Evolutionary conservation across 2,113 vertebrate species (phyloP), one percentile per base, ranked within the genome.

Genomic region (Rhinolophus sinicus): DNA sequence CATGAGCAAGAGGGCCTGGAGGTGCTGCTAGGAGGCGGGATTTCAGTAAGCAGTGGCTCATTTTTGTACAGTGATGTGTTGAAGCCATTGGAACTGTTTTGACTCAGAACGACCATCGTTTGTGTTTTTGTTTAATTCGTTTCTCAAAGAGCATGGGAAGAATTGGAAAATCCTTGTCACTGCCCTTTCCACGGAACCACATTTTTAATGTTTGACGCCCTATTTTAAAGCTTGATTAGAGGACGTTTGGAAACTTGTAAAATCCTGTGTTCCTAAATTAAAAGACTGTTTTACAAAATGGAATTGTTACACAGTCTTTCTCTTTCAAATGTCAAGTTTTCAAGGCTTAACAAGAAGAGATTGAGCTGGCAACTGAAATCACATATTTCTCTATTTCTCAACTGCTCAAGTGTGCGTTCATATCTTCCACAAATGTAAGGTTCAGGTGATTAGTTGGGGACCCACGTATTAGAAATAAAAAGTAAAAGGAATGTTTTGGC

Each of bases 11-110:
- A 98, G 98, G 98, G 96, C 97, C 64, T 80, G 92, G 97, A 93
- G 83, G 90, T 96, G 35, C 91, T 98, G 98, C 97, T 96, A 96
- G 97, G 80, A 97, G 97, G 95, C 58, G 86, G 96, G 94, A 96
- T 98, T 98, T 98, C 98, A 98, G 97, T 98, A 98, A 97, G 92
- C 94, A 94, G 92, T 93, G 98, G 97, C 96, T 98, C 98, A 95
- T 95, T 97, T 97, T 97, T 98, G 98, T 98, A 98, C 98, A 97
- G 98, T 98, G 98, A 98, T 98, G 98, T 98, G 98, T 98, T 98
- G 97, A 98, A 98, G 97, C 94, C 97, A 97, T 97, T 98, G 98
- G 96, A 98, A 97, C 94, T 83, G 95, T 89, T 97, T 95, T 98
- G 97, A 97, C 98, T 98, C 96, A 96, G 98, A 98, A 98, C 98